Evolutionary conservation across 2,888 invertebrate species (phyloP).

Genomic region (Drosophila demipolita): DNA sequence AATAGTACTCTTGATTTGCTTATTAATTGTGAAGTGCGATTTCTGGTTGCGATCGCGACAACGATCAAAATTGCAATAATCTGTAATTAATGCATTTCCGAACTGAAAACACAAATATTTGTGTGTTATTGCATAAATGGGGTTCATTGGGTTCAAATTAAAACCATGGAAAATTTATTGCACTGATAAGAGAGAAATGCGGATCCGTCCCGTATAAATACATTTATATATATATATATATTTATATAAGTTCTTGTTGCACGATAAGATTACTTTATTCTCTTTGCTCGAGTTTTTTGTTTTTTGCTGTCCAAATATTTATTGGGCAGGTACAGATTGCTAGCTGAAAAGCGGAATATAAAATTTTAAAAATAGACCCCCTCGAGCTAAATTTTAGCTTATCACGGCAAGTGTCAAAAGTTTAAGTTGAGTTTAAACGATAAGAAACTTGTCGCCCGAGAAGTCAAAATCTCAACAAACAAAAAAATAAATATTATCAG

Average conservation of each 20-base stretch:
- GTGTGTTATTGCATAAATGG: conserved; percentile 29
- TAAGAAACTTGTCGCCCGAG: conserved; percentile 19
- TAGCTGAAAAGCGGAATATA: background rate
- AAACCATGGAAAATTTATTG: conserved; percentile 51
- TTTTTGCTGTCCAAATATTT: background rate
- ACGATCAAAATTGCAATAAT: conserved; percentile 46
- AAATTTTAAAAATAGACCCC: conserved; percentile 22
- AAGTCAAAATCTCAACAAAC: conserved; percentile 22
- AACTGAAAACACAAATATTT: conserved; percentile 48
- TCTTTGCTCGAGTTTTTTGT: background rate
- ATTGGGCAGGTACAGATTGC: background rate
- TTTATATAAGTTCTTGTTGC: background rate
- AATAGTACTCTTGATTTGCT: conserved; percentile 14
- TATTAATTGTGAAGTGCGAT: background rate
- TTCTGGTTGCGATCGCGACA: conserved; percentile 27
- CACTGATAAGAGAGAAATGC: background rate
- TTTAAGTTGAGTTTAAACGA: conserved; percentile 26
- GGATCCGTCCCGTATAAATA: conserved; percentile 15
- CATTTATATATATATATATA: conserved; percentile 6
- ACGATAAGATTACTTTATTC: conserved; percentile 37
- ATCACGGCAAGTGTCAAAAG: conserved; percentile 34
- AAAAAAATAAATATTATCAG: background rate
- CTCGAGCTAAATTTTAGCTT: conserved; percentile 30
- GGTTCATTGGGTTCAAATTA: conserved; percentile 64
- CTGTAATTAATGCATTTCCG: conserved; percentile 15